Evolutionary conservation across 2,888 invertebrate genomes (phyloP), one percentile per base, ranked within the genome.

Genomic region (Drosophila yooni): DNA sequence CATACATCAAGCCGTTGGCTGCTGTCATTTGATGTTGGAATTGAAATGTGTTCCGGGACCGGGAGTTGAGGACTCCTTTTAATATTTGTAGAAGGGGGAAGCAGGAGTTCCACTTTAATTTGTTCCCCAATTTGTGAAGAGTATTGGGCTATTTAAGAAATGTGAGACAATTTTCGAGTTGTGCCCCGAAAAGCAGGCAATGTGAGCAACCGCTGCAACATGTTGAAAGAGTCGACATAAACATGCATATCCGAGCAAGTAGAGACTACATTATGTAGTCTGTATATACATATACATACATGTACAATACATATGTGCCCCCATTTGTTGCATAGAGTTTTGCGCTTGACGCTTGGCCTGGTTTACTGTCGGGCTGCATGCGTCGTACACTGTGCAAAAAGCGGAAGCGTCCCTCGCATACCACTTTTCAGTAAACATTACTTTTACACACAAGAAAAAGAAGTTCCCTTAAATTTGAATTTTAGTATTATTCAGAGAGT

Each of bases 261-360:
- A 46, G 46, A 21, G 27, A 59, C 65, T 63, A 56, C 36, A 59
- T 46, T 38, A 46, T 29, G 50, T 25, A 33, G 18, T 48, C 29
- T 29, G 53, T 53, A 34, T 50, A 50, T 61, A 21, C 7, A 63
- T 40, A 51, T 57, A 59, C 29, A 50, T 74, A 13, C 34, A 51
- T 43, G 29, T 58, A 36, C 11, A 33, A 34, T 34, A 34, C 50
- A 3, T 52, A 25, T 67, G 51, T 48, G 38, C 51, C 43, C 43
- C 40, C 57, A 54, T 70, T 60, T 53, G 10, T 15, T 52, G n/a
- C 18, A 53, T 74, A 68, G 34, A 75, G 76, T 70, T 72, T 70
- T 15, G 8, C 50, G 60, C 77, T 73, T 79, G 79, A 87, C 81
- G 85, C 89, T 87, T 88, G 87, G 80, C 89, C 87, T 88, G 87